phyloP scores from a whole-genome alignment of 1,140 invertebrate species.

The Tribolium madens region DNA sequence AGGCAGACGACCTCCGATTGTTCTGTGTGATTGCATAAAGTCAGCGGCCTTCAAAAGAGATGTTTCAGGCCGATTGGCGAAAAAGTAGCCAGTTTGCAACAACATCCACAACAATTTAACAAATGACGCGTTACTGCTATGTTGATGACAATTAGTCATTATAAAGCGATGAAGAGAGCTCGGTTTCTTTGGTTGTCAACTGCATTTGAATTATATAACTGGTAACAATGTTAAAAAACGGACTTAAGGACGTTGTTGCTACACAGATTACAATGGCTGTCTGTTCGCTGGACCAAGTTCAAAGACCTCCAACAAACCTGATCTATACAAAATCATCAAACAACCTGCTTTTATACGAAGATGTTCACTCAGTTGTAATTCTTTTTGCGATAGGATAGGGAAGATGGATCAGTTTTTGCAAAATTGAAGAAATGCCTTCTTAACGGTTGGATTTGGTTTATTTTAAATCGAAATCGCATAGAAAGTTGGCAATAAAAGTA shows the following conservation, averaged over 20 bases:
- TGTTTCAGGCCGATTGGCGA: background rate
- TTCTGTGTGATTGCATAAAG: constrained; percentile 13
- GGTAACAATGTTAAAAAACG: constrained; percentile 37
- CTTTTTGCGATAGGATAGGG: background rate
- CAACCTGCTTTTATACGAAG: constrained; percentile 21
- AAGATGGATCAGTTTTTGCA: background rate
- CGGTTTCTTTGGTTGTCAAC: background rate
- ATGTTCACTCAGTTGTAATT: constrained; percentile 12
- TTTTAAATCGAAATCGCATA: constrained; percentile 3
- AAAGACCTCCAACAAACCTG: constrained; percentile 44
- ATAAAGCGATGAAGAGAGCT: constrained; percentile 21
- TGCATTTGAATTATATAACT: constrained; percentile 26
- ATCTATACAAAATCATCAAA: constrained; percentile 43
- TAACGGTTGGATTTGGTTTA: constrained; percentile 9
- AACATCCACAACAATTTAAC: background rate
- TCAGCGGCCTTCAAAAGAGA: background rate
- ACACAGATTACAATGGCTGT: constrained; percentile 43
- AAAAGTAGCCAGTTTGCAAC: background rate
- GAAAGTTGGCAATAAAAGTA: constrained; percentile 13
- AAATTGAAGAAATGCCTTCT: background rate
- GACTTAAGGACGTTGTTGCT: constrained; percentile 41
- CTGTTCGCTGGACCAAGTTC: constrained; percentile 41
- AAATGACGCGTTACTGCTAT: constrained; percentile 14
- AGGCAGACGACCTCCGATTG: constrained; percentile 24
- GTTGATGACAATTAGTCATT: background rate